These are phyloP conservation scores for Polyploca ridens DNA, from an alignment of 2,888 invertebrate genomes.

Conservation along the genomic window DNA sequence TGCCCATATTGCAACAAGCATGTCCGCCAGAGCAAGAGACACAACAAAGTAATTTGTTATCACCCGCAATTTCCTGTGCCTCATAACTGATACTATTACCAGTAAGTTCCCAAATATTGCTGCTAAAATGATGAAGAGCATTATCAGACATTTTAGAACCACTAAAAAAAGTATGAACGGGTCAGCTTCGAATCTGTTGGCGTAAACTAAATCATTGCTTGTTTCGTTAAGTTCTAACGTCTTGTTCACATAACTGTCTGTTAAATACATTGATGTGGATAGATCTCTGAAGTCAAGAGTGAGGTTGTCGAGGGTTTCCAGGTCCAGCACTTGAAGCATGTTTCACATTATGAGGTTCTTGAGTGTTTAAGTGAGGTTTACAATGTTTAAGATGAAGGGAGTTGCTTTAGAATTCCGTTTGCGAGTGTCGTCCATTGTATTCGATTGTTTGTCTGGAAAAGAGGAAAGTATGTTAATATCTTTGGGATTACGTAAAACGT, in stretches of 20 bases:
- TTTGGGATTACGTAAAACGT: neutral
- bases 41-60: conserved; percentile 99
- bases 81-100: conserved; percentile 93
- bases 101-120: conserved; percentile 95
- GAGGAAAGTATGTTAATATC: conserved; percentile 6
- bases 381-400: conserved; percentile 54
- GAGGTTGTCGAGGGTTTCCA: conserved; percentile 57
- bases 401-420: conserved; percentile 32
- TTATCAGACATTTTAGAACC: conserved; percentile 90
- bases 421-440: conserved; percentile 35
- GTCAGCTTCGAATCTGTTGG: conserved; percentile 68
- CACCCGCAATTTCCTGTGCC: conserved; percentile 87
- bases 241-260: conserved; percentile 66
- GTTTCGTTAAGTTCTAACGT: conserved; percentile 66
- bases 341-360: conserved; percentile 57
- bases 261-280: conserved; percentile 78
- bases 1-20: conserved; percentile 96
- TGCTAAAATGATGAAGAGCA: conserved; percentile 94
- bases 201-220: conserved; percentile 64
- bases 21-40: conserved; percentile 96
- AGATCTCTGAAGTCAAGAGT: conserved; percentile 68
- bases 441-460: conserved; percentile 12
- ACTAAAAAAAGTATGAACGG: conserved; percentile 85
- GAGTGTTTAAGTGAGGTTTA: conserved; percentile 53
- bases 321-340: conserved; percentile 68